phyloP scores from a whole-genome alignment of 2,113 vertebrate species.

The Anolis sagrei region DNA sequence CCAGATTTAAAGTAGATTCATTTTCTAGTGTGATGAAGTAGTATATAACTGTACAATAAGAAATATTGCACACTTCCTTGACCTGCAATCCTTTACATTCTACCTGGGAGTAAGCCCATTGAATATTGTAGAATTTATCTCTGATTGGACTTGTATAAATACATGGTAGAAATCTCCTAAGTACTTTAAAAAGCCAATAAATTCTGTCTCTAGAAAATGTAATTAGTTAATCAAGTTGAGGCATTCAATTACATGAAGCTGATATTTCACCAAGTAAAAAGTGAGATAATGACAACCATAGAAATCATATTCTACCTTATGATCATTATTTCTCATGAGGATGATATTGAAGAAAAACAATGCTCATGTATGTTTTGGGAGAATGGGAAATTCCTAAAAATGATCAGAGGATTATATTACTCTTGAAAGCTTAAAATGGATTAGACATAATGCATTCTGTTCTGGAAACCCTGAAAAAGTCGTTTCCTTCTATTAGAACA shows the following conservation, averaged over 20 bases:
- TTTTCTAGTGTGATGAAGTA: too few species aligned
- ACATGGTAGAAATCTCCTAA: neutral
- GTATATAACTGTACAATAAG: too few species aligned
- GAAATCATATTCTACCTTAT: too few species aligned
- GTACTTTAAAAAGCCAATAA: neutral
- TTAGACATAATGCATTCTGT: neutral
- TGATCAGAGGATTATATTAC: too few species aligned
- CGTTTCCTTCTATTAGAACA: neutral
- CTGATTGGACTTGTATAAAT: neutral
- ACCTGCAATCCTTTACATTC: neutral
- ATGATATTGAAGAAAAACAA: neutral
- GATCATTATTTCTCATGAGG: too few species aligned
- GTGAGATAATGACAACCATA: too few species aligned
- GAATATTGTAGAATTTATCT: too few species aligned
- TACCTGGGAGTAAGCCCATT: neutral
- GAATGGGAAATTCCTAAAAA: neutral
- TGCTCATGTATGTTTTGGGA: neutral
- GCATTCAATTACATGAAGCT: neutral
- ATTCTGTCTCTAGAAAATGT: neutral
- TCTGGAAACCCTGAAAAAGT: neutral
- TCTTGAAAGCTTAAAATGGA: neutral
- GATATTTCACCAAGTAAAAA: neutral
- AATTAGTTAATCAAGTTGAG: neutral
- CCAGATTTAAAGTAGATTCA: too few species aligned
- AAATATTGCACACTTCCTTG: neutral